These are phyloP conservation scores for Nyctibius grandis DNA, from an alignment of 2,797 vertebrate genomes.

Conservation along the genomic window DNA sequence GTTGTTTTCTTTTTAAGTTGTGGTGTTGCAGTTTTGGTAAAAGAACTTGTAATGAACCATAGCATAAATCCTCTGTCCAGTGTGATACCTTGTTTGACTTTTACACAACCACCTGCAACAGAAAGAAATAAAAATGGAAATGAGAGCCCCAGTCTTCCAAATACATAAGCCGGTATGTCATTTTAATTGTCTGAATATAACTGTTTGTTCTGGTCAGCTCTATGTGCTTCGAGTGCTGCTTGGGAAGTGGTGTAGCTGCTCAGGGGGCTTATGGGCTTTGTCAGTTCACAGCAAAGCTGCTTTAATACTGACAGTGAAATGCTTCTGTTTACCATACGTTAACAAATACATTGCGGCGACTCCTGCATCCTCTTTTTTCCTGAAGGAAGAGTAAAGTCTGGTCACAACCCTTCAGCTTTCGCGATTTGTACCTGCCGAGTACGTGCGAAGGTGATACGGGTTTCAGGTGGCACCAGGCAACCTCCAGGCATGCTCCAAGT, in stretches of 20 bases:
- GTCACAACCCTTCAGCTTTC: neutral
- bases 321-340: accelerated
- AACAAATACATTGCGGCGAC: accelerated
- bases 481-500: accelerated
- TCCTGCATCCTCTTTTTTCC: neutral
- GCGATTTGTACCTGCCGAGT: accelerated
- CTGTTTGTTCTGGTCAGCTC: neutral
- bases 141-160: neutral
- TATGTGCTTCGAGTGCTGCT: neutral
- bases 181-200: neutral
- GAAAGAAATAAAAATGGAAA: slow-evolving; percentile 27
- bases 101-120: neutral
- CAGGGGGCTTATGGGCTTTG: neutral
- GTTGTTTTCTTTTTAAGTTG: neutral
- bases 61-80: neutral
- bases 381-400: neutral
- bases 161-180: neutral
- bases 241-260: neutral
- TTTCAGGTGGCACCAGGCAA: neutral
- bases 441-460: accelerated
- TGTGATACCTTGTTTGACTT: neutral
- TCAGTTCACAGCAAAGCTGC: neutral
- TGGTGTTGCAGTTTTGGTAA: neutral
- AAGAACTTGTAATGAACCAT: neutral
- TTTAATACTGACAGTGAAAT: neutral